Evolutionary conservation across 2,888 invertebrate species (phyloP), one percentile per base, ranked within the genome.

Genomic region (Artemia sp.): DNA sequence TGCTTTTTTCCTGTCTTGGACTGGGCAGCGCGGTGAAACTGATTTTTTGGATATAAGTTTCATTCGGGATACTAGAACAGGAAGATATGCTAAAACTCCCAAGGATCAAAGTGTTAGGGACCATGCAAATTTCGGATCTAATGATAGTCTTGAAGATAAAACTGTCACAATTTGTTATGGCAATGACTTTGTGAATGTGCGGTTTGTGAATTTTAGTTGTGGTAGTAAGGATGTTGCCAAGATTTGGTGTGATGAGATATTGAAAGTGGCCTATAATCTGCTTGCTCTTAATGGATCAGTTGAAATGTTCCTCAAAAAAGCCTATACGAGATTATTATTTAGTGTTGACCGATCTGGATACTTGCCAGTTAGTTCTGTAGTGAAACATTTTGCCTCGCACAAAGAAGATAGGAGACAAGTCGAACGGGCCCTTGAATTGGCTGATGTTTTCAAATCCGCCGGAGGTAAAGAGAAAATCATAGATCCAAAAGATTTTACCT

Each of bases 151-250:
- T 74, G 95, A 95, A 79, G 94, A 95, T 77, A 94, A 93, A 81
- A 94, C 93, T 52, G 86, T 95, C 73, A 90, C 93, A 58, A 86
- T 96, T 72, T 90, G 90, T 77, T 87, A 89, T 78, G 93, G 92
- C 71, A 85, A 88, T 51, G 95, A 95, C 81, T 92, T 94, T 82
- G 92, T 94, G 74, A 94, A 92, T 80, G 83, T 94, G 75, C 87
- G 86, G 75, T 93, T 90, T 80, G 85, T 92, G 76, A 94, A 94
- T 83, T 95, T 96, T 82, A 93, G 92, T 81, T 90, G 92, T 79
- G 89, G 88, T 70, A 87, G 87, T 76, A 89, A 87, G 78, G 93
- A 94, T 78, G 90, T 90, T 75, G 93, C 93, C 70, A 88, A 86
- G 84, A 89, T 89, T 80, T 94, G 95, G 94, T 87, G 90, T 66